Conservation (phyloP, 2,113 vertebrate species). For the Polypterus bichir region DNA sequence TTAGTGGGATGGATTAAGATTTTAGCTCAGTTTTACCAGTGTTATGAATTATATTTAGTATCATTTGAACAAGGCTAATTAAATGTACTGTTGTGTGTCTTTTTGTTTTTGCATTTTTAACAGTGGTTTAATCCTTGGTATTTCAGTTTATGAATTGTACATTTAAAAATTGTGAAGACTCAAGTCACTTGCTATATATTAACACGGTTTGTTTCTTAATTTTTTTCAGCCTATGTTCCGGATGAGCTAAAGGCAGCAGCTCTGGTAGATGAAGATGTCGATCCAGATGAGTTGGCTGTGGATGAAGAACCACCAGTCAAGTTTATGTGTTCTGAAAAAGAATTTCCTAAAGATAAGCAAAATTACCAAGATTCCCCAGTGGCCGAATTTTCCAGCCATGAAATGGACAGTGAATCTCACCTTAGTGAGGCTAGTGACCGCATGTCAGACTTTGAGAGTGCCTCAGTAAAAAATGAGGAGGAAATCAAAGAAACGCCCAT, state of each 20-base stretch:
- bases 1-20: too few species aligned
- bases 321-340: conserved; percentile 76
- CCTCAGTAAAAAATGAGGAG: conserved; percentile 88
- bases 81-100: conserved; percentile 9
- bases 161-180: too few species aligned
- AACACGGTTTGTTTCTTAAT: neutral
- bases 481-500: conserved; percentile 70
- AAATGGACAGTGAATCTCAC: conserved; percentile 95
- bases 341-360: conserved; percentile 66
- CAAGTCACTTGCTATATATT: neutral
- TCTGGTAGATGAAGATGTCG: conserved; percentile 73
- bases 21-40: too few species aligned
- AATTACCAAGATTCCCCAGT: conserved; percentile 82
- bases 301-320: conserved; percentile 83
- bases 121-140: conserved; percentile 14
- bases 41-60: too few species aligned
- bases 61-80: too few species aligned
- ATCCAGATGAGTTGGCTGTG: conserved; percentile 64
- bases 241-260: conserved; percentile 88
- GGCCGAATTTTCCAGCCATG: conserved; percentile 89
- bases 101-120: conserved; percentile 32
- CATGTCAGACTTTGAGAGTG: conserved; percentile 88
- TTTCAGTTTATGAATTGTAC: neutral
- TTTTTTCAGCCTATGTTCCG: conserved; percentile 78
- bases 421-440: conserved; percentile 93